phyloP scores from a whole-genome alignment of 2,113 vertebrate genomes.

The Triplophysa siluroides region DNA sequence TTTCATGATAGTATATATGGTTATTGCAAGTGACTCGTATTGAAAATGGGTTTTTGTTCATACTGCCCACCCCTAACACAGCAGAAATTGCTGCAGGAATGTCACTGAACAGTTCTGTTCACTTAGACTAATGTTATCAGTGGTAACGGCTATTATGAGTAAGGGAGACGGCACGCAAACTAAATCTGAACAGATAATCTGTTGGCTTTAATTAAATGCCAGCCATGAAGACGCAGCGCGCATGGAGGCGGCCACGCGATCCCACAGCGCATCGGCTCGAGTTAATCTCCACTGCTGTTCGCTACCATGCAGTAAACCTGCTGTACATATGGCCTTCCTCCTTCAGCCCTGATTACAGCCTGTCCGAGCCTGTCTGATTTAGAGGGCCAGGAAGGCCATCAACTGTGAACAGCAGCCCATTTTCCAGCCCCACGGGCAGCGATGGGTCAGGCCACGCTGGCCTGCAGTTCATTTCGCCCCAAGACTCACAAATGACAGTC shows the following conservation, averaged over 20 bases:
- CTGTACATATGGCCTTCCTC: slow-evolving; percentile 59
- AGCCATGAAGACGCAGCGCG: slow-evolving; percentile 48
- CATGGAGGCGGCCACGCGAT: slow-evolving; percentile 42
- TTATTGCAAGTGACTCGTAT: no score
- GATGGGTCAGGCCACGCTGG: slow-evolving; percentile 42
- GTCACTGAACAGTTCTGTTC: no score
- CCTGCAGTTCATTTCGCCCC: slow-evolving; percentile 16
- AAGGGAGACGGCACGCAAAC: slow-evolving; percentile 30
- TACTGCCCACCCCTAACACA: no score
- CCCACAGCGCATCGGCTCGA: slow-evolving; percentile 38
- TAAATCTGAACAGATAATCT: slow-evolving; percentile 63
- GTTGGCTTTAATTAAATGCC: slow-evolving; percentile 67
- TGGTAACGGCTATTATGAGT: not conserved
- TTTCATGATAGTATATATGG: no score
- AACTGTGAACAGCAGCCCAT: slow-evolving; percentile 50
- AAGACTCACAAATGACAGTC: slow-evolving; percentile 55
- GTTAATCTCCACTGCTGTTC: slow-evolving; percentile 57
- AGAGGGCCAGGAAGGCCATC: slow-evolving; percentile 48
- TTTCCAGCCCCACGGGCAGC: slow-evolving; percentile 48
- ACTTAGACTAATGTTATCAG: no score
- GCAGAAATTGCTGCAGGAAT: no score
- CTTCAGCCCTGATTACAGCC: slow-evolving; percentile 61
- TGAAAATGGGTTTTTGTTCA: no score
- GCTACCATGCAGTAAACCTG: slow-evolving; percentile 49
- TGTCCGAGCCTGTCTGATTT: slow-evolving; percentile 62